Evolutionary conservation across 35 echinoderm and acorn worm genomes (phyloP).

Genomic region (Lytechinus pictus): DNA sequence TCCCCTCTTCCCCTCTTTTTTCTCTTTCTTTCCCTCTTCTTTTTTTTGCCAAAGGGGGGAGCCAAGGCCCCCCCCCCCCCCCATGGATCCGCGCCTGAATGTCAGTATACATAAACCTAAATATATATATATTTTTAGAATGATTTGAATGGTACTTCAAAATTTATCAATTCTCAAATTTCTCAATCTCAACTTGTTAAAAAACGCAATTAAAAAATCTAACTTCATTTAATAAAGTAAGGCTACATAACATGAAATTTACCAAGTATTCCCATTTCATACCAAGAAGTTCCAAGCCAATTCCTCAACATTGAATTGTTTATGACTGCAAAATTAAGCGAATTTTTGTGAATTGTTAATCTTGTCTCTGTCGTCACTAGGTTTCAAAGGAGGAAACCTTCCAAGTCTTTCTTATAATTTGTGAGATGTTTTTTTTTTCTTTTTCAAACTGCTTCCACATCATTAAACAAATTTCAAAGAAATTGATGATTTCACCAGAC

Average conservation of each 20-base stretch:
- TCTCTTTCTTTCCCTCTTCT: no score
- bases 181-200: no score
- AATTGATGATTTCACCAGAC: not conserved
- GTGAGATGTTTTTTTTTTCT: not conserved
- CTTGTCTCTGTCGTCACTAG: not conserved
- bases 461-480: not conserved
- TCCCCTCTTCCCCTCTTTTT: no score
- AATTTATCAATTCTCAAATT: no score
- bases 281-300: not conserved
- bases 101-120: no score
- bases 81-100: no score
- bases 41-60: no score
- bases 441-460: not conserved
- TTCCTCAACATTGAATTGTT: not conserved
- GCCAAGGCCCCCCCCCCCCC: no score
- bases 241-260: not conserved
- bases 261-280: not conserved
- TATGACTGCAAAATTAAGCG: not conserved
- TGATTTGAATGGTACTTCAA: no score
- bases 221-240: not conserved
- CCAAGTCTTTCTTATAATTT: not conserved
- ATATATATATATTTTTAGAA: no score
- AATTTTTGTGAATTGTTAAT: not conserved
- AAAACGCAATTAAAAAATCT: not conserved
- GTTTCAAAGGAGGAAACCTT: not conserved